Evolutionary conservation across 1,140 invertebrate species (phyloP).

Genomic region (Bursaphelenchus mucronatus): DNA sequence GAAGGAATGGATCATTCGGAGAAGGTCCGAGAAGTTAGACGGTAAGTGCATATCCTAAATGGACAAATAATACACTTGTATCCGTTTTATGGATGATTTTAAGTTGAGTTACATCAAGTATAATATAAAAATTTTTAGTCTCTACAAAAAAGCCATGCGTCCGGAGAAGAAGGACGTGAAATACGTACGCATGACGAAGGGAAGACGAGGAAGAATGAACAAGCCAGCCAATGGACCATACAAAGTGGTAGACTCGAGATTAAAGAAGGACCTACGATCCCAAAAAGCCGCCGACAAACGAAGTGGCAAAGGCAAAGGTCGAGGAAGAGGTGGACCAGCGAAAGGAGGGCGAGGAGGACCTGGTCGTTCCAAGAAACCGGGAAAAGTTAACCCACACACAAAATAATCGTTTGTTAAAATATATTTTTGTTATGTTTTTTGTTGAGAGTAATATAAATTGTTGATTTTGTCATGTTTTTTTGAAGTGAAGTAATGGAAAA

Average conservation of each 20-base stretch:
- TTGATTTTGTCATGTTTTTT: no score
- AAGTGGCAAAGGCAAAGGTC: no score
- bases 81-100: constrained; percentile 16
- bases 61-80: not conserved
- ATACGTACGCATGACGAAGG: constrained; percentile 90
- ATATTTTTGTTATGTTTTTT: no score
- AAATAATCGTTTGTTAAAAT: no score
- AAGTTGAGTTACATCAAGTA: not conserved
- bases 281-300: not conserved
- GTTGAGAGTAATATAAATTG: no score
- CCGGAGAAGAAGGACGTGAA: constrained; percentile 76
- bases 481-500: no score
- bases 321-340: no score
- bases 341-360: no score
- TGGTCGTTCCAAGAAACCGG: no score
- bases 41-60: constrained; percentile 66
- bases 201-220: constrained; percentile 71
- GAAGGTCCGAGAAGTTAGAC: constrained; percentile 82
- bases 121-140: constrained; percentile 64
- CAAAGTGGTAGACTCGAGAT: constrained; percentile 77
- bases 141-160: constrained; percentile 81
- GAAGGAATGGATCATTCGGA: constrained; percentile 81
- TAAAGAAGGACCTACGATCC: constrained; percentile 16
- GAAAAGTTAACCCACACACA: no score
- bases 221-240: constrained; percentile 80